phyloP scores from a whole-genome alignment of 2,888 invertebrate genomes.

The Phortica magna region DNA sequence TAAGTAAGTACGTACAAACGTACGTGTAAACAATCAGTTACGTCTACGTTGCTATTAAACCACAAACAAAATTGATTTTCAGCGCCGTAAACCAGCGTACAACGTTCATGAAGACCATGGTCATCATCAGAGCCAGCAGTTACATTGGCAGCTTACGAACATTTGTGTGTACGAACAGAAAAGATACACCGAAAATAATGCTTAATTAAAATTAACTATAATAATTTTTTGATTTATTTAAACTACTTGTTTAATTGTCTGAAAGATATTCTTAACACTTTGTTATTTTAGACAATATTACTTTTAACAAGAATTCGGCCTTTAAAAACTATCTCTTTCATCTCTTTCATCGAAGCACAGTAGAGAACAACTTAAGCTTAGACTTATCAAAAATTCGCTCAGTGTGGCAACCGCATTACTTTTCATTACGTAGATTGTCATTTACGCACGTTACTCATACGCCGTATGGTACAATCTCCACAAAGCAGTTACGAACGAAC shows the following conservation, averaged over 20 bases:
- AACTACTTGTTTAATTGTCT: too few relatives aligned
- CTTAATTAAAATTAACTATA: too few relatives aligned
- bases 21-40: slow-evolving; percentile 29
- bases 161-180: background rate
- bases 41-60: slow-evolving; percentile 22
- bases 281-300: too few relatives aligned
- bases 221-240: too few relatives aligned
- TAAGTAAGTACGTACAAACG: background rate
- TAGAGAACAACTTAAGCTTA: too few relatives aligned
- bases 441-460: slow-evolving; percentile 12
- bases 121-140: slow-evolving; percentile 3
- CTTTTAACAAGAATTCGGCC: too few relatives aligned
- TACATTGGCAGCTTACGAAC: background rate
- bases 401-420: background rate
- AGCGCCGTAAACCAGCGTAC: slow-evolving; percentile 6
- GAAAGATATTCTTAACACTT: too few relatives aligned
- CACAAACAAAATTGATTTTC: slow-evolving; percentile 38
- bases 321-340: too few relatives aligned
- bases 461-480: background rate
- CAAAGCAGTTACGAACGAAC: background rate
- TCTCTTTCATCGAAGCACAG: too few relatives aligned
- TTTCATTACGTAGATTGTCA: slow-evolving; percentile 22
- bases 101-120: background rate
- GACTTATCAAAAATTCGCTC: background rate
- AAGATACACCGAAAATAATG: background rate